A percentile compares a stretch with the other conserved stretches of the same genome.
Conservation (phyloP, 2,888 invertebrate genomes). For the Omphaloscelis lunosa region DNA sequence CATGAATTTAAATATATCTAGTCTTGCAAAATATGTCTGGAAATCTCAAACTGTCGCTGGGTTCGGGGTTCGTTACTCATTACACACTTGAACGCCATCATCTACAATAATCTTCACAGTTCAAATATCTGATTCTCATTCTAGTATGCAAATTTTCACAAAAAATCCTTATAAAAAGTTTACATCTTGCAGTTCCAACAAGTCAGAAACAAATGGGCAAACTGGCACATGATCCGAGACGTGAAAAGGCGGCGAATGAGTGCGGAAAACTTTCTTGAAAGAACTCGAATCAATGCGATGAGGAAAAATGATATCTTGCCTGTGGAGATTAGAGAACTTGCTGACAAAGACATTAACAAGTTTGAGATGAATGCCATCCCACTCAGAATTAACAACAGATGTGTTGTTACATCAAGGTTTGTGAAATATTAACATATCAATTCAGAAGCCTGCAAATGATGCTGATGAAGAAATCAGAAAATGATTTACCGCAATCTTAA, state of each 20-base stretch:
- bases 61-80: conserved; percentile 76
- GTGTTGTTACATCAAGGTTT: conserved; percentile 95
- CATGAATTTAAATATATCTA: conserved; percentile 83
- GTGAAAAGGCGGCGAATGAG: conserved; percentile 95
- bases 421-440: not conserved
- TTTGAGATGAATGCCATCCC: conserved; percentile 94
- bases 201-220: conserved; percentile 94
- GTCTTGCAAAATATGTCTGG: conserved; percentile 81
- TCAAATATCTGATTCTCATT: not conserved
- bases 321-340: conserved; percentile 94
- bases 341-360: conserved; percentile 93
- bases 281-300: conserved; percentile 95
- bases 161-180: not conserved
- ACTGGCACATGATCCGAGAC: conserved; percentile 96
- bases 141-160: not conserved
- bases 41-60: conserved; percentile 83
- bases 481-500: not conserved
- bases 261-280: conserved; percentile 93
- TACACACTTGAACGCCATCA: not conserved
- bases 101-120: not conserved
- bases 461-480: not conserved
- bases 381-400: conserved; percentile 93
- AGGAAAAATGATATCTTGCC: conserved; percentile 97
- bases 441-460: not conserved
- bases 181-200: conserved; percentile 91